These are phyloP conservation scores for Lordiphosa stackelbergi DNA, from an alignment of 1,140 invertebrate species.

Conservation along the genomic window DNA sequence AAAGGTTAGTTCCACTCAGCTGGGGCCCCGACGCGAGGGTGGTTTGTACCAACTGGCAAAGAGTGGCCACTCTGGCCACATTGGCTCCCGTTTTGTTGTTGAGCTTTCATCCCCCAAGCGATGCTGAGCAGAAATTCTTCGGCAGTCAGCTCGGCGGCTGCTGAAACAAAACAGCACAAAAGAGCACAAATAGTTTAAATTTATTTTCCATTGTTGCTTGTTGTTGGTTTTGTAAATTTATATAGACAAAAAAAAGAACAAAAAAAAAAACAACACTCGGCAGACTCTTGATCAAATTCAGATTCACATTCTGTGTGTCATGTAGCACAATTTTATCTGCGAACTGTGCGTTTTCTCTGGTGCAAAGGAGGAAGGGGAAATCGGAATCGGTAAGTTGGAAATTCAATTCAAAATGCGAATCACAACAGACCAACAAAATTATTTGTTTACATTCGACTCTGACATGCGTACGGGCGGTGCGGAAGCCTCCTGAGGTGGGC, in stretches of 20 bases:
- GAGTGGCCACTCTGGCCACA: background rate
- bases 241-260: background rate
- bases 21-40: no score
- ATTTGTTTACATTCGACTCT: slow-evolving; percentile 62
- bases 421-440: slow-evolving; percentile 29
- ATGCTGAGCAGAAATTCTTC: slow-evolving; percentile 28
- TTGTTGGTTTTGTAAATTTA: slow-evolving; percentile 4
- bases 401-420: slow-evolving; percentile 11
- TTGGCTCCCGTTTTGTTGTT: slow-evolving; percentile 1
- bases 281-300: background rate
- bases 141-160: slow-evolving; percentile 19
- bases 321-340: slow-evolving; percentile 27
- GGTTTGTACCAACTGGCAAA: no score
- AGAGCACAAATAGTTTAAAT: slow-evolving; percentile 10
- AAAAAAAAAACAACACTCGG: background rate
- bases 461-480: slow-evolving; percentile 8
- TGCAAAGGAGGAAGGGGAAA: slow-evolving; percentile 28
- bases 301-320: slow-evolving; percentile 35
- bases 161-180: slow-evolving; percentile 6
- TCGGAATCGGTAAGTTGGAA: slow-evolving; percentile 62
- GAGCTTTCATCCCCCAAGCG: slow-evolving; percentile 38
- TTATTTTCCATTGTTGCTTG: slow-evolving; percentile 1
- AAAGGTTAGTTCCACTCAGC: no score
- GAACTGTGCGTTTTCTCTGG: slow-evolving; percentile 8
- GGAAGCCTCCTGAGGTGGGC: background rate